phyloP scores from a whole-genome alignment of 2,797 vertebrate species.

The Discoglossus pictus region DNA sequence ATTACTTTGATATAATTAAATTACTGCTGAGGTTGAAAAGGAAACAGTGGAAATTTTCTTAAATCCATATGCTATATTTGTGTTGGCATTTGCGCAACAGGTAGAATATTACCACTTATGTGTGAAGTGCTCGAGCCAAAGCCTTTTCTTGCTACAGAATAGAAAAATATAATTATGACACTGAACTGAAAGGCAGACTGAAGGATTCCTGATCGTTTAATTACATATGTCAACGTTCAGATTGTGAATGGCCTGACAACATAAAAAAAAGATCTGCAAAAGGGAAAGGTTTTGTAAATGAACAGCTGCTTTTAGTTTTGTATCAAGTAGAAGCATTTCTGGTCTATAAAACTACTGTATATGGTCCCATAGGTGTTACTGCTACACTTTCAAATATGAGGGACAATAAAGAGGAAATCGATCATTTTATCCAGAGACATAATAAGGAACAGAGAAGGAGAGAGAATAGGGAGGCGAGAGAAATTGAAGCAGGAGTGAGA shows the following conservation, averaged over 20 bases:
- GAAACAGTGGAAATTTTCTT: too few species aligned
- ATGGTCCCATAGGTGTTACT: constrained; percentile 23
- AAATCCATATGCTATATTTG: too few species aligned
- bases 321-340: constrained; percentile 1
- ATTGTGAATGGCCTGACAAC: constrained; percentile 1
- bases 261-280: constrained; percentile 2
- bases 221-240: not conserved
- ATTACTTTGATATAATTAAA: too few species aligned
- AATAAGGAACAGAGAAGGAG: too few species aligned
- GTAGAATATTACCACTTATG: too few species aligned
- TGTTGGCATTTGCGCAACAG: too few species aligned
- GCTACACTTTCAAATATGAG: not conserved
- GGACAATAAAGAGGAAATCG: not conserved
- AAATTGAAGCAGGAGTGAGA: too few species aligned
- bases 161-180: not conserved
- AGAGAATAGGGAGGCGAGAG: too few species aligned
- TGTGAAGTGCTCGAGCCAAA: too few species aligned
- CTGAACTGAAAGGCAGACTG: not conserved
- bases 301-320: constrained; percentile 42
- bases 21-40: too few species aligned
- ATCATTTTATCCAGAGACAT: not conserved
- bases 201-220: constrained; percentile 7
- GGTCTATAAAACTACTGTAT: constrained; percentile 25
- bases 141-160: not conserved
- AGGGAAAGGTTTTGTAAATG: constrained; percentile 15